Evolutionary conservation across 2,797 vertebrate species (phyloP).

Genomic region (Anniella stebbinsi): DNA sequence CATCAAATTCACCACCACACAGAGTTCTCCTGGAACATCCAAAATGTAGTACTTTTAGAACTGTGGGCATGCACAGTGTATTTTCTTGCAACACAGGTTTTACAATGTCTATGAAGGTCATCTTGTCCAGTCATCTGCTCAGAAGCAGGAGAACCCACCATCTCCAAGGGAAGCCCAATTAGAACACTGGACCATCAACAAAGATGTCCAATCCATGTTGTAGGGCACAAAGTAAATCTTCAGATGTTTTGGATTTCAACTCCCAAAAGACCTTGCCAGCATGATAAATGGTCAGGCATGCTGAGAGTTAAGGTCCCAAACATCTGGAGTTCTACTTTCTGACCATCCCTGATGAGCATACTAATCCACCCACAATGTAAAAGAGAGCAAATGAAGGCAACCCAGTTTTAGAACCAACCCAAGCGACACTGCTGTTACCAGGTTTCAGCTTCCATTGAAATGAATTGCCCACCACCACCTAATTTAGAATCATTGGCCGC

Average conservation of each 20-base stretch:
- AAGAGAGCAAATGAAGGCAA: background rate
- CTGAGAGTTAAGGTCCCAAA: too few species aligned
- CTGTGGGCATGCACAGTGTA: slow-evolving; percentile 29
- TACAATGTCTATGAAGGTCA: background rate
- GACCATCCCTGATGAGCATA: background rate
- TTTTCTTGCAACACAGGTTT: slow-evolving; percentile 7
- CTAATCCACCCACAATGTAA: background rate
- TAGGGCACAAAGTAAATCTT: too few species aligned
- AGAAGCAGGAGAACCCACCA: background rate
- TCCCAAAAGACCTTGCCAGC: too few species aligned
- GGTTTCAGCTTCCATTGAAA: background rate
- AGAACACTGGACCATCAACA: background rate
- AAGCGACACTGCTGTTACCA: background rate
- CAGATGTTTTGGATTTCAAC: too few species aligned
- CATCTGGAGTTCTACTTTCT: too few species aligned
- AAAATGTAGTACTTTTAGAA: background rate
- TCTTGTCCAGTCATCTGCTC: background rate
- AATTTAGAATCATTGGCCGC: background rate
- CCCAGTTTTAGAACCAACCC: background rate
- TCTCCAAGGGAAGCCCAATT: background rate
- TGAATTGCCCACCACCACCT: background rate
- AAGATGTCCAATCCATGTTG: background rate
- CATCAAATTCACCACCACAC: slow-evolving; percentile 27
- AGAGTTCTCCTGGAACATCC: slow-evolving; percentile 25
- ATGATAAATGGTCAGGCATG: too few species aligned